Conservation (phyloP, 1,140 invertebrate genomes). For the Capitella teleta region DNA sequence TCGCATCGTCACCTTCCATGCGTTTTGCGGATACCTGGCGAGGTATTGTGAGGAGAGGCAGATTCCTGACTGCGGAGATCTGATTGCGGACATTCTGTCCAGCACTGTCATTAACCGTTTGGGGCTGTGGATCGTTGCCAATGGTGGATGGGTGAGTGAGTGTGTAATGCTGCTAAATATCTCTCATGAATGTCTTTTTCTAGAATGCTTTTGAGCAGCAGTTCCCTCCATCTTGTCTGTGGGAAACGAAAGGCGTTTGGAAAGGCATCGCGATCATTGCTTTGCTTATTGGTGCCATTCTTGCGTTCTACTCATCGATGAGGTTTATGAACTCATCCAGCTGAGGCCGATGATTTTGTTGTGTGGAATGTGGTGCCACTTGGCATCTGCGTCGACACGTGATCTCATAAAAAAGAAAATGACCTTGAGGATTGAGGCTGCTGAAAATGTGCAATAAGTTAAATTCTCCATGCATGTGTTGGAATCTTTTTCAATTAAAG, state of each 20-base stretch:
- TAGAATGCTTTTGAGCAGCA: conserved; percentile 5
- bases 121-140: conserved; percentile 12
- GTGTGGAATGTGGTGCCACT: too few species aligned
- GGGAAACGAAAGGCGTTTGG: conserved; percentile 5
- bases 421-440: too few species aligned
- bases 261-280: conserved; percentile 8
- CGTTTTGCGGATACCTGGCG: conserved; percentile 13
- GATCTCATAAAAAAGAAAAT: too few species aligned
- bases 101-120: conserved; percentile 11
- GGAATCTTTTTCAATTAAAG: too few species aligned
- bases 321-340: conserved; percentile 12
- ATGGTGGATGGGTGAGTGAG: conserved; percentile 13
- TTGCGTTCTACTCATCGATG: conserved; percentile 10
- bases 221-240: conserved; percentile 5
- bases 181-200: neutral
- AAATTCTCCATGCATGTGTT: too few species aligned
- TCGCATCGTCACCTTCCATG: conserved; percentile 11
- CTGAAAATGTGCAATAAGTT: too few species aligned
- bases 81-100: conserved; percentile 4
- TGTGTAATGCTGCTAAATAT: neutral
- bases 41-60: conserved; percentile 6
- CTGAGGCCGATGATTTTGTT: too few species aligned
- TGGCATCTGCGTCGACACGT: too few species aligned
- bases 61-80: conserved; percentile 6
- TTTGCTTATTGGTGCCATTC: conserved; percentile 4